phyloP scores from a whole-genome alignment of 1,140 invertebrate genomes.

The Cotesia typhae region DNA sequence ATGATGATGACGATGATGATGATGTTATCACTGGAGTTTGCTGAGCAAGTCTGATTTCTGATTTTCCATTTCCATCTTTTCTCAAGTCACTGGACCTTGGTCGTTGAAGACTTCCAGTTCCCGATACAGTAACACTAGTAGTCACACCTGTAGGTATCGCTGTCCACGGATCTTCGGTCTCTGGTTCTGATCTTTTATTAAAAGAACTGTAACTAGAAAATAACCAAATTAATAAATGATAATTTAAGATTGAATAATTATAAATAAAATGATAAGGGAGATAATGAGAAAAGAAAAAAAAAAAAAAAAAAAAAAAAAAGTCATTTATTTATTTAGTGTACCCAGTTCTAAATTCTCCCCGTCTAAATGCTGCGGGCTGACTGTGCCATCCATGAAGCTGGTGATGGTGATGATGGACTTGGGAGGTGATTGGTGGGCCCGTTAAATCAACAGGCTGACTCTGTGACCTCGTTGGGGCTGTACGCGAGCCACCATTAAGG shows the following conservation, averaged over 20 bases:
- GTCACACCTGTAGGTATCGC: conserved; percentile 48
- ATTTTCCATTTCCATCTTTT: conserved; percentile 44
- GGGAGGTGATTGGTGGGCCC: conserved; percentile 50
- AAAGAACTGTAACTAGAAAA: conserved; percentile 61
- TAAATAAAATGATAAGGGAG: too few relatives aligned
- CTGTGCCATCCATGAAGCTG: conserved; percentile 62
- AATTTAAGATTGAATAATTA: too few relatives aligned
- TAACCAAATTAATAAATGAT: too few relatives aligned
- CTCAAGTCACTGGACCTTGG: conserved; percentile 55
- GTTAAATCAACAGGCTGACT: conserved; percentile 66
- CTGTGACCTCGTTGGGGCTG: conserved; percentile 64
- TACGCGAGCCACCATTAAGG: conserved; percentile 47
- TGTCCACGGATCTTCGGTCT: conserved; percentile 60
- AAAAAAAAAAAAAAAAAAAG: neutral
- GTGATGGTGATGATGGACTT: conserved; percentile 49
- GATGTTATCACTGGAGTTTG: conserved; percentile 6
- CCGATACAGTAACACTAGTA: conserved; percentile 25
- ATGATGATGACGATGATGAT: neutral
- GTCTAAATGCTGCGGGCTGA: conserved; percentile 61
- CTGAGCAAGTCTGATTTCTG: conserved; percentile 24
- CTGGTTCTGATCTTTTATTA: conserved; percentile 60
- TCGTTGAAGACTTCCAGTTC: conserved; percentile 41
- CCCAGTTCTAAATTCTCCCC: conserved; percentile 61
- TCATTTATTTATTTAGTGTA: conserved; percentile 29
- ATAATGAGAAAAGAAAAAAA: neutral